phyloP scores from a whole-genome alignment of 2,113 vertebrate genomes.

The Heterochromis multidens region DNA sequence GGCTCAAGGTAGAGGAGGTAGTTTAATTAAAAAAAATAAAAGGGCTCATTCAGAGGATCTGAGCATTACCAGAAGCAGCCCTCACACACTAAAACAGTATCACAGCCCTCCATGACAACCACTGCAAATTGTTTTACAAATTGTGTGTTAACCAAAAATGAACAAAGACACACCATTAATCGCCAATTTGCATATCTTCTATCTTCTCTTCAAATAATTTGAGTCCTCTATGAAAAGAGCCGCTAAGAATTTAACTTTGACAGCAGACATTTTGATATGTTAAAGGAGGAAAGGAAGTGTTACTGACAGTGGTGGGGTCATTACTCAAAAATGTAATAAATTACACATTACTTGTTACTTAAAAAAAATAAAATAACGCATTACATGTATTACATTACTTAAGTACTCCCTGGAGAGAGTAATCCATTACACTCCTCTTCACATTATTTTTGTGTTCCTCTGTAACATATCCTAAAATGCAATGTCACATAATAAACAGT shows the following conservation, averaged over 20 bases:
- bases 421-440: background rate
- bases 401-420: background rate
- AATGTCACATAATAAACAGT: no score
- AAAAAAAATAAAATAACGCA: background rate
- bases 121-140: background rate
- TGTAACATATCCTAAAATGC: no score
- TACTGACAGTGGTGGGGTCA: no score
- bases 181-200: background rate
- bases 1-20: background rate
- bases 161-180: background rate
- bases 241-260: background rate
- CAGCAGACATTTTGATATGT: background rate
- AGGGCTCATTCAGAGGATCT: background rate
- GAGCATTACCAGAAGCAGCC: background rate
- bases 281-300: background rate
- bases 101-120: background rate
- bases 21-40: background rate
- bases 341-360: background rate
- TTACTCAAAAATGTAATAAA: background rate
- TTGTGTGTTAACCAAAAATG: background rate
- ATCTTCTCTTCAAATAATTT: background rate
- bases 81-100: background rate
- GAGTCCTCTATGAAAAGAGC: background rate
- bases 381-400: background rate
- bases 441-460: background rate